These are phyloP conservation scores for Leptinotarsa rubiginosa DNA, from an alignment of 2,888 invertebrate species.

Conservation along the genomic window DNA sequence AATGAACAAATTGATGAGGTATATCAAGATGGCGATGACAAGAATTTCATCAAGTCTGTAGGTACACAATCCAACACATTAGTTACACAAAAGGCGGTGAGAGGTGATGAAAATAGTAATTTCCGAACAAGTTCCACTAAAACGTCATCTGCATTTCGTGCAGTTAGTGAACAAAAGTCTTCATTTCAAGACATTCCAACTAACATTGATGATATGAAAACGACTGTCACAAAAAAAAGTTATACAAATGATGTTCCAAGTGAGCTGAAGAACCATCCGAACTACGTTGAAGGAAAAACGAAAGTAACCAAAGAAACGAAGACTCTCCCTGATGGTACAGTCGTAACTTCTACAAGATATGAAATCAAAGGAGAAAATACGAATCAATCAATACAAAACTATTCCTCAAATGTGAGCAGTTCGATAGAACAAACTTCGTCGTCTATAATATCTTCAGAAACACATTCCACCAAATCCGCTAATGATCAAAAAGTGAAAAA, in stretches of 20 bases:
- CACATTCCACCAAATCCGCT: slow-evolving; percentile 6
- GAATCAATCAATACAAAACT: slow-evolving; percentile 43
- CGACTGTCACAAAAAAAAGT: slow-evolving; percentile 57
- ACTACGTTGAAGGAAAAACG: slow-evolving; percentile 71
- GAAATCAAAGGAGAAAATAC: slow-evolving; percentile 68
- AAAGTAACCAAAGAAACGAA: slow-evolving; percentile 74
- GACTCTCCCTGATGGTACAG: slow-evolving; percentile 75
- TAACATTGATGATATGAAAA: slow-evolving; percentile 60
- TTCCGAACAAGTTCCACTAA: slow-evolving; percentile 56
- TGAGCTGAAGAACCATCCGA: slow-evolving; percentile 59
- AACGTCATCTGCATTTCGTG: slow-evolving; percentile 59
- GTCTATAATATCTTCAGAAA: slow-evolving; percentile 25
- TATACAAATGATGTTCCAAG: slow-evolving; percentile 57
- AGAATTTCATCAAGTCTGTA: slow-evolving; percentile 68
- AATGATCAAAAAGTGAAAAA: background rate
- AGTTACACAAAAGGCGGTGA: slow-evolving; percentile 68
- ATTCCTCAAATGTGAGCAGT: slow-evolving; percentile 39
- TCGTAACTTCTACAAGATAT: slow-evolving; percentile 76
- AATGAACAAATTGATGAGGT: slow-evolving; percentile 72
- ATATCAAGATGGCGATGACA: slow-evolving; percentile 69
- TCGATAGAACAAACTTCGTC: slow-evolving; percentile 38
- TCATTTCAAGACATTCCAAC: slow-evolving; percentile 36
- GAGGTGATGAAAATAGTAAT: slow-evolving; percentile 67
- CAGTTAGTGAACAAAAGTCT: slow-evolving; percentile 55
- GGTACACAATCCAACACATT: slow-evolving; percentile 67